Conservation (phyloP, 2,113 vertebrate species). For the Leptobrachium ailaonicum region DNA sequence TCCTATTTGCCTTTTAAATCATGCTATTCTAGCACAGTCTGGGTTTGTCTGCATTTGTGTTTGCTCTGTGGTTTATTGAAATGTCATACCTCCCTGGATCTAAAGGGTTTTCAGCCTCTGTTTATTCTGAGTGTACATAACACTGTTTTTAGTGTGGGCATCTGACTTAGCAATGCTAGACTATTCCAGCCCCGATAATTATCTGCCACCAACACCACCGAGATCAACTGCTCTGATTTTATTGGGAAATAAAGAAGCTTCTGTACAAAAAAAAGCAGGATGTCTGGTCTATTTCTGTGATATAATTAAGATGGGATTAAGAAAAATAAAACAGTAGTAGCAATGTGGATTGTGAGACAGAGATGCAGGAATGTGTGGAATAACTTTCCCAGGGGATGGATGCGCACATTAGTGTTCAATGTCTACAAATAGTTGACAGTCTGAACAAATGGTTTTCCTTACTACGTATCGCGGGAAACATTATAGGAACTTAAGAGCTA, state of each 20-base stretch:
- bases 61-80: constrained; percentile 48
- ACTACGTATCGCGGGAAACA: no score
- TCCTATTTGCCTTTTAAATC: constrained; percentile 51
- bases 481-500: no score
- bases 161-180: constrained; percentile 43
- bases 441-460: no score
- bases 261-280: constrained; percentile 26
- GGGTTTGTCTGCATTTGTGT: constrained; percentile 48
- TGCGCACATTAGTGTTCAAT: no score
- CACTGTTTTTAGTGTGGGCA: constrained; percentile 37
- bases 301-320: constrained; percentile 20
- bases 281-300: constrained; percentile 1
- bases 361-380: no score
- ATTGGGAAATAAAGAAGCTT: constrained; percentile 34
- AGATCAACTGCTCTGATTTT: constrained; percentile 46
- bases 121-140: constrained; percentile 45
- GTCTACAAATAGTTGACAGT: no score
- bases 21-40: constrained; percentile 50
- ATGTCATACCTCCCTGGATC: constrained; percentile 46
- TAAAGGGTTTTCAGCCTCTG: constrained; percentile 42
- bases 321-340: neutral
- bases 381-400: no score
- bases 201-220: constrained; percentile 26
- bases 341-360: no score
- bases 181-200: constrained; percentile 47